Conservation (phyloP, 2,113 vertebrate genomes). For the Mobula birostris region DNA sequence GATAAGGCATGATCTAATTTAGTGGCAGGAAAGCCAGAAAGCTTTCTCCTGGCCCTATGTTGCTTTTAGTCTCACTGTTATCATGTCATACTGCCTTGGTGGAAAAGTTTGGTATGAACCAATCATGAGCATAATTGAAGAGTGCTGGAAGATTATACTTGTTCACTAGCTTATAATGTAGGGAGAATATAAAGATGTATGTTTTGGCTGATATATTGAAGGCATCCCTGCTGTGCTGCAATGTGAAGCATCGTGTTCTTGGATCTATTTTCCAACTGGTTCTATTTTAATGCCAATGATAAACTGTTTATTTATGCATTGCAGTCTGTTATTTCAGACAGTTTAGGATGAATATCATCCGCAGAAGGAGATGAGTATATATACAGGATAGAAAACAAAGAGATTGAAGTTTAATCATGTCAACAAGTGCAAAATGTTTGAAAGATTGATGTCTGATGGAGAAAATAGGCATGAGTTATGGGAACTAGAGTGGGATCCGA, state of each 20-base stretch:
- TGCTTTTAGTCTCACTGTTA: neutral
- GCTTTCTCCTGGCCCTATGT: neutral
- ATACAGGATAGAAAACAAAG: neutral
- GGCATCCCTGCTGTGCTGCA: neutral
- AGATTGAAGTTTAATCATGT: neutral
- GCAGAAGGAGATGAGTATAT: neutral
- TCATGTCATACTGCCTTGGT: neutral
- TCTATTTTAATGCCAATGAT: slow-evolving; percentile 10
- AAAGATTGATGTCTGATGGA: neutral
- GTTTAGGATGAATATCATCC: neutral
- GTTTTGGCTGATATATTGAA: neutral
- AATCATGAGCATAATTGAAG: neutral
- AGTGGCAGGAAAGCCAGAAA: neutral
- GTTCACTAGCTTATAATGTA: neutral
- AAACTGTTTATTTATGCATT: neutral
- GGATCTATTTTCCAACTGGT: neutral
- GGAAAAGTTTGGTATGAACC: neutral
- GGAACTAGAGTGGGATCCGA: neutral
- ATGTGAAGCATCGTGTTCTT: neutral
- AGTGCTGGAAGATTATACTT: neutral
- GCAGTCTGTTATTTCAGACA: neutral
- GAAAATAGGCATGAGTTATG: neutral
- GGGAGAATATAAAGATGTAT: neutral
- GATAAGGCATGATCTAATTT: neutral
- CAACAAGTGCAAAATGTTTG: neutral